Evolutionary conservation across 2,113 vertebrate genomes (phyloP).

Genomic region (Naja naja): DNA sequence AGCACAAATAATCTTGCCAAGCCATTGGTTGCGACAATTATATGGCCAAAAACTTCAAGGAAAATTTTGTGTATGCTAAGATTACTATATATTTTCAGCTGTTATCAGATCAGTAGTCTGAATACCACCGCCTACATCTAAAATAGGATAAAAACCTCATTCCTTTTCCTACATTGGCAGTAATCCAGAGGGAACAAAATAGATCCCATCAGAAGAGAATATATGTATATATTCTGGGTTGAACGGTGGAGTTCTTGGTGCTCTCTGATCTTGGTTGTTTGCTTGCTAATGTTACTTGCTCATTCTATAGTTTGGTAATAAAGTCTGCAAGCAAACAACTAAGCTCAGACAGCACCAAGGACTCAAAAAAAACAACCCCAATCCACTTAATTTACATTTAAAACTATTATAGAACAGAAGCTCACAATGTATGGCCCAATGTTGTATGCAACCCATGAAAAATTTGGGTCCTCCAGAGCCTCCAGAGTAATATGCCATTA

Average conservation of each 20-base stretch:
- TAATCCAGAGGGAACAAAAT: background rate
- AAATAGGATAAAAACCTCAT: background rate
- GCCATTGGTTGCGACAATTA: background rate
- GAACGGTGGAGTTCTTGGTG: background rate
- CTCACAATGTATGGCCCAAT: background rate
- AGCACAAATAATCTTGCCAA: background rate
- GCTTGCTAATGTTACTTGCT: background rate
- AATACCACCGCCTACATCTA: background rate
- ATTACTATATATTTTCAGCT: background rate
- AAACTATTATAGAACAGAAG: background rate
- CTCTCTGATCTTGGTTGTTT: background rate
- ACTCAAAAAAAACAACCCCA: background rate
- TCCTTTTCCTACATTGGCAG: background rate
- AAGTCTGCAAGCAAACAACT: background rate
- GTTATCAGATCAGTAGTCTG: background rate
- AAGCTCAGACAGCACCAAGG: background rate
- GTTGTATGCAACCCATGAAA: background rate
- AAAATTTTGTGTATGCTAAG: background rate
- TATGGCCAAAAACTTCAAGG: background rate
- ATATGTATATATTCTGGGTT: background rate
- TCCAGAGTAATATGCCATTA: background rate
- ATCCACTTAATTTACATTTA: background rate
- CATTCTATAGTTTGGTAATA: background rate
- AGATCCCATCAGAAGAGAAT: background rate
- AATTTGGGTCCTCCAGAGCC: background rate